Percentiles rank a stretch among this genome's conserved stretches.
phyloP scores from a whole-genome alignment of 2,888 invertebrate species.

The Neelides folsomi region DNA sequence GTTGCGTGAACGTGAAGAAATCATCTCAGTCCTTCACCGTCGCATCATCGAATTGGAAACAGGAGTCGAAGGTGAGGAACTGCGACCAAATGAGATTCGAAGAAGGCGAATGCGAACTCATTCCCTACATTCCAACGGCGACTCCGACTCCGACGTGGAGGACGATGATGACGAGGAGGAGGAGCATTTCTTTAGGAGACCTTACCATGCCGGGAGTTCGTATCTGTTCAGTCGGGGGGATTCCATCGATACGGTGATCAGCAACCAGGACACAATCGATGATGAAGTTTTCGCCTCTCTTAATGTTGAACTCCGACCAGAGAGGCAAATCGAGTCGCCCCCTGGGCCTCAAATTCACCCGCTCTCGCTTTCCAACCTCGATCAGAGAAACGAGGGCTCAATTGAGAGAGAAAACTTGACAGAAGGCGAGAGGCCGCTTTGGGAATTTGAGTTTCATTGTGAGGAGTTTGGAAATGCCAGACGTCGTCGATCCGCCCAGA shows the following conservation, averaged over 20 bases:
- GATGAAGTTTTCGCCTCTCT: constrained; percentile 26
- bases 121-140: background rate
- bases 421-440: constrained; percentile 38
- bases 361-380: background rate
- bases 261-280: constrained; percentile 45
- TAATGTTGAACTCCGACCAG: constrained; percentile 3
- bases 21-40: constrained; percentile 61
- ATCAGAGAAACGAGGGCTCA: constrained; percentile 45
- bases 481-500: constrained; percentile 2
- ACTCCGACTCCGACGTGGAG: constrained; percentile 15
- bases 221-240: constrained; percentile 41
- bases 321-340: constrained; percentile 34
- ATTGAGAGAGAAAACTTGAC: constrained; percentile 55
- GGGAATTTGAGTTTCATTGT: constrained; percentile 41
- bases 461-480: constrained; percentile 25
- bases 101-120: background rate
- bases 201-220: constrained; percentile 8
- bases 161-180: constrained; percentile 25
- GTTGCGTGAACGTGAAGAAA: constrained; percentile 63
- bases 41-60: constrained; percentile 54
- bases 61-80: constrained; percentile 4
- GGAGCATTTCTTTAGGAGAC: constrained; percentile 9
- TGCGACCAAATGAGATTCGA: background rate
- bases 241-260: constrained; percentile 53
- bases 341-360: constrained; percentile 38